Evolutionary conservation across 2,797 vertebrate genomes (phyloP), one percentile per base, ranked within the genome.

Genomic region (Hafferia zeledoni): DNA sequence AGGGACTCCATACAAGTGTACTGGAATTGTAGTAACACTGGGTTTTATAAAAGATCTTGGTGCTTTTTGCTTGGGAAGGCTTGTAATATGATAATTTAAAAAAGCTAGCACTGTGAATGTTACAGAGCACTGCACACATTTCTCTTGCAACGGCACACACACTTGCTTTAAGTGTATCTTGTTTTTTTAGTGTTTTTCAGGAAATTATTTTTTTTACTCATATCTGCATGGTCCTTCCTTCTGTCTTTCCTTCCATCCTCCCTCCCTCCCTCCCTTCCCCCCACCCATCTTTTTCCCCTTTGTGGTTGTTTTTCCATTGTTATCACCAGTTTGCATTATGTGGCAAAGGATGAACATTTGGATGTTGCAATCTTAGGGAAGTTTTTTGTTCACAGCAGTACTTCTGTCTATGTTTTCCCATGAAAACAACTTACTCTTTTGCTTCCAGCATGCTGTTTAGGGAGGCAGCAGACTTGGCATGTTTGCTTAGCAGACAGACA

Each of bases 381-480:
- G 13, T 2, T 87, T 91, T 95, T 93, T 90, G 69, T 49, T 85
- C 69, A 17, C 56, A 50, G 13, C 35, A 65, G n/a, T 85, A 28
- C 47, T 74, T 60, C 47, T 75, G 50, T 41, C 81, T 76, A 50
- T 17, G 20, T 75, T 70, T 65, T 69, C 50, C 61, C 60, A 20
- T 83, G 91, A 68, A 65, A 96, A 64, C 33, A 60, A 55, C 37
- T 93, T 33, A 25, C 35, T 89, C 35, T 44, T 59, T 52, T 56
- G 44, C 69, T 63, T 59, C 56, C 59, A 70, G 41, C 10, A 5
- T 19, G 47, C 35, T n/a, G 8, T 17, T 57, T 44, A 77, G 72
- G 47, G 41, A 87, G 60, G 87, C 68, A 93, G 93, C 94, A 81
- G 83, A 33, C 92, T 95, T 71, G 94, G 52, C 52, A 81, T 78